Conservation (phyloP, 2,113 vertebrate genomes). For the Phasianus colchicus region DNA sequence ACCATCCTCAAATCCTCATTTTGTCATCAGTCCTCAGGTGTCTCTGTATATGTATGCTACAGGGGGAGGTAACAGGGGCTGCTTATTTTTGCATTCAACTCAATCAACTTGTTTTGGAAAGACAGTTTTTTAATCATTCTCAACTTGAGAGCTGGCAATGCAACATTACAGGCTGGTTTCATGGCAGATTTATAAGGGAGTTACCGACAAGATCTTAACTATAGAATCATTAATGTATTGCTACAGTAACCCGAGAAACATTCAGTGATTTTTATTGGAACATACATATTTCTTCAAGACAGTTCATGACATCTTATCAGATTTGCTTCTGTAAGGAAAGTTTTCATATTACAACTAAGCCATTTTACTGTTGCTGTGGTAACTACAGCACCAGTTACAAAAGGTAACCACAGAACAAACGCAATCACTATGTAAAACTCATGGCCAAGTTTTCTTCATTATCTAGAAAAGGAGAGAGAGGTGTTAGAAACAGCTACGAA, state of each 20-base stretch:
- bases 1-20: background rate
- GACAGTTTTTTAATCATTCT: background rate
- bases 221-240: background rate
- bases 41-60: accelerated
- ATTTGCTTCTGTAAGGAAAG: slow-evolving; percentile 11
- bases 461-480: background rate
- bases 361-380: slow-evolving; percentile 31
- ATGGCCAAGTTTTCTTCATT: background rate
- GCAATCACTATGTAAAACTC: background rate
- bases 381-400: background rate
- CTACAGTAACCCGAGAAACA: background rate
- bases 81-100: background rate
- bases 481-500: background rate
- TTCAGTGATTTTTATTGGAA: background rate
- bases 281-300: background rate
- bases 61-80: background rate
- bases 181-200: background rate
- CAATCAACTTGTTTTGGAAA: accelerated
- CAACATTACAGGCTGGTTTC: background rate
- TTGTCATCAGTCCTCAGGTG: accelerated
- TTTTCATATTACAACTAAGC: background rate
- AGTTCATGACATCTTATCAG: slow-evolving; percentile 2
- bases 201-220: background rate
- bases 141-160: background rate
- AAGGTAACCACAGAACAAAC: background rate